Percentiles rank a stretch among this genome's conserved stretches.
These are phyloP conservation scores for Microcaecilia unicolor DNA, from an alignment of 2,797 vertebrate species.

Conservation along the genomic window DNA sequence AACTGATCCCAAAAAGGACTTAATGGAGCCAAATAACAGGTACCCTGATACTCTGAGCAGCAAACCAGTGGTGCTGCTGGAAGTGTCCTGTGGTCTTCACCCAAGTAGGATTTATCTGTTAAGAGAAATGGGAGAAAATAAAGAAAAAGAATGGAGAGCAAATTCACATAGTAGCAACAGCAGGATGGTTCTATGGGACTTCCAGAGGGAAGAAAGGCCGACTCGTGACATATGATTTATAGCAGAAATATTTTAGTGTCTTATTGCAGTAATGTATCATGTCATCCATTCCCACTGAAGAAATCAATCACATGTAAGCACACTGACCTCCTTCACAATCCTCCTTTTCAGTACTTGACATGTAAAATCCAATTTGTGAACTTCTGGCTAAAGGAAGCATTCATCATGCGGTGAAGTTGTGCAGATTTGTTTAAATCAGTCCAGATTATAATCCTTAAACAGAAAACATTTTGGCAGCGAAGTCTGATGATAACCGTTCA, in stretches of 20 bases:
- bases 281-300: constrained; percentile 47
- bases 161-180: constrained; percentile 12
- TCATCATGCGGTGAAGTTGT: constrained; percentile 38
- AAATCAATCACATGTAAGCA: constrained; percentile 59
- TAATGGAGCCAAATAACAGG: no score
- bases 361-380: constrained; percentile 51
- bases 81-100: constrained; percentile 1
- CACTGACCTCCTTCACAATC: constrained; percentile 45
- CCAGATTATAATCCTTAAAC: constrained; percentile 24
- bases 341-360: constrained; percentile 46
- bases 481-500: no score
- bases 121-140: constrained; percentile 27
- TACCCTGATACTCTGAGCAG: no score
- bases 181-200: constrained; percentile 25
- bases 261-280: constrained; percentile 63
- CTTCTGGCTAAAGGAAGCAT: constrained; percentile 37
- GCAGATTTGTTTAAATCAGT: constrained; percentile 48
- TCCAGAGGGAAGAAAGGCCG: constrained; percentile 21
- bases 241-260: constrained; percentile 47
- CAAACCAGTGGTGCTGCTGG: no score
- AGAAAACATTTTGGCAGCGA: constrained; percentile 20
- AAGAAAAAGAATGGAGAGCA: constrained; percentile 1
- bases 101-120: constrained; percentile 16
- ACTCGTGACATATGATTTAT: constrained; percentile 51
- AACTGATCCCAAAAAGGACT: no score